A percentile compares a stretch with the other conserved stretches of the same genome.
Evolutionary conservation across 2,797 vertebrate genomes (phyloP).

Genomic region (Onychomys leucogaster): DNA sequence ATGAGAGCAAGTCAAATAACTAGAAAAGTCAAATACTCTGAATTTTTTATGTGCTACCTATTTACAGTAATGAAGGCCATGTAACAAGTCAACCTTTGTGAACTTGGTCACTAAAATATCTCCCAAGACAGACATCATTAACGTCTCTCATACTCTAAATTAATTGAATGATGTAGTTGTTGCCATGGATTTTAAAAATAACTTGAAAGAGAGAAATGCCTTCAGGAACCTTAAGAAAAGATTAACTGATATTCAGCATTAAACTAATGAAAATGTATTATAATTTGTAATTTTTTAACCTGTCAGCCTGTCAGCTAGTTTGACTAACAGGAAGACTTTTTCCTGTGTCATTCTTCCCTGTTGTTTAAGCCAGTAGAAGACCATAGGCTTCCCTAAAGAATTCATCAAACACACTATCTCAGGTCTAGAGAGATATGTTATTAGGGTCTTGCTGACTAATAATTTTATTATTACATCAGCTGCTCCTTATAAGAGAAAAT

Average conservation of each 20-base stretch:
- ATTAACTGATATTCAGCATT: neutral
- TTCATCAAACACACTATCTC: conserved; percentile 14
- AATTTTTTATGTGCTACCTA: neutral
- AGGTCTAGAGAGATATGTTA: neutral
- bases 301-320: neutral
- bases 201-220: conserved; percentile 44
- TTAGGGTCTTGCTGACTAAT: conserved; percentile 31
- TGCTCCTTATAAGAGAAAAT: neutral
- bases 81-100: neutral
- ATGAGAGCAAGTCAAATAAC: conserved; percentile 14
- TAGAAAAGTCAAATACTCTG: conserved; percentile 32
- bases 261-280: conserved; percentile 34
- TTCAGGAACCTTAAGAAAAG: conserved; percentile 58
- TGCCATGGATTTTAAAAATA: conserved; percentile 57
- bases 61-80: neutral
- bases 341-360: conserved; percentile 45
- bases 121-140: neutral
- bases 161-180: conserved; percentile 14
- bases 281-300: conserved; percentile 42
- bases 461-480: conserved; percentile 61
- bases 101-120: conserved; percentile 16
- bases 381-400: conserved; percentile 40
- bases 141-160: neutral
- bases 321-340: conserved; percentile 21
- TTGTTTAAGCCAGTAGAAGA: conserved; percentile 54